A percentile compares a stretch with the other conserved stretches of the same genome.
phyloP scores from a whole-genome alignment of 2,797 vertebrate species.

The Odontamblyopus rebecca region DNA sequence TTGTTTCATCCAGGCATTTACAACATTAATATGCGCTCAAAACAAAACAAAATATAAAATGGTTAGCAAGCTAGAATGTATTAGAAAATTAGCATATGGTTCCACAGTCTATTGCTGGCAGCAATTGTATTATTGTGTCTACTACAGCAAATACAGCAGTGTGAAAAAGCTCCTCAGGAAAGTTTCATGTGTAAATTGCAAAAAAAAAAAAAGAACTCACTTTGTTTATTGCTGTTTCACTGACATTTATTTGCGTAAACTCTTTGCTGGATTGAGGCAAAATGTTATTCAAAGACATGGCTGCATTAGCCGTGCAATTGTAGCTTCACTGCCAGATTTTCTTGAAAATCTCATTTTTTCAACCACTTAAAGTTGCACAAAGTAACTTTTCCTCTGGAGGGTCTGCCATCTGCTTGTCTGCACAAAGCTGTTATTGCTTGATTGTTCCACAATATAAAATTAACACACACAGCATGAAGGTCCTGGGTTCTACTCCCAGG shows the following conservation, averaged over 20 bases:
- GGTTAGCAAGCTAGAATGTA: neutral
- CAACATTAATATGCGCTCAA: slow-evolving; percentile 3
- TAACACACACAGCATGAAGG: too few species aligned
- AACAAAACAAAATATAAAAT: neutral
- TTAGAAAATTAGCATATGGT: neutral
- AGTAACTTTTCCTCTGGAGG: too few species aligned
- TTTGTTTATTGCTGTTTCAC: neutral
- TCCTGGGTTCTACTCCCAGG: too few species aligned
- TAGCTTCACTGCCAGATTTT: too few species aligned
- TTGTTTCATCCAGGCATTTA: neutral
- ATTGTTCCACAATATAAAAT: too few species aligned
- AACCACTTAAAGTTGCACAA: too few species aligned
- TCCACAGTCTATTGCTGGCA: neutral
- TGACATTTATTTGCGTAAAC: neutral
- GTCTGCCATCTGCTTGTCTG: too few species aligned
- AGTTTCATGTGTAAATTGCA: neutral
- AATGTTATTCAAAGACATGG: neutral
- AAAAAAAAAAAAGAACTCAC: neutral
- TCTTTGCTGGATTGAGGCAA: neutral
- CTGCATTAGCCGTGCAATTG: neutral
- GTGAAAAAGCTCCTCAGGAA: neutral
- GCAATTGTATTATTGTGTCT: slow-evolving; percentile 3
- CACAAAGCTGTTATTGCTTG: too few species aligned
- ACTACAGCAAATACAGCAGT: neutral
- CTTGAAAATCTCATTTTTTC: too few species aligned